These are phyloP conservation scores for Lutjanus campechanus DNA, from an alignment of 2,797 vertebrate species.

Conservation along the genomic window DNA sequence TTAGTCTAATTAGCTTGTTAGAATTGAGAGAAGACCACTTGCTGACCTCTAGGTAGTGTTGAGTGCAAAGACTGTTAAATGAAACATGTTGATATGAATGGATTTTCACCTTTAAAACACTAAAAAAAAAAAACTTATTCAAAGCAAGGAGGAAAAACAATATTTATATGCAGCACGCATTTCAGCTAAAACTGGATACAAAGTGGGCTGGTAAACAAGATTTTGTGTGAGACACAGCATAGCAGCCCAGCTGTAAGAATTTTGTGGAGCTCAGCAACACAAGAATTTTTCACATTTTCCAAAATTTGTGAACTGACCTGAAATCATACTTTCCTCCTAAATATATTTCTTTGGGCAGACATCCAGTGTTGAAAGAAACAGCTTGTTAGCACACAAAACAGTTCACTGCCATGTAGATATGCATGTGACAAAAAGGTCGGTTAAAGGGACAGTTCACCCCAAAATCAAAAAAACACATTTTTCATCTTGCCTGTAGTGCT, in stretches of 20 bases:
- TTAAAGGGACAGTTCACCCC: too few species aligned
- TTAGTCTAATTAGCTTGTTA: conserved; percentile 31
- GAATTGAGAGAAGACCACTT: neutral
- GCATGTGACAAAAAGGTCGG: too few species aligned
- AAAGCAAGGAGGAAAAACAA: conserved; percentile 22
- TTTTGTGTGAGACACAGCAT: neutral
- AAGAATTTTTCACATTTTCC: neutral
- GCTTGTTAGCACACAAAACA: neutral
- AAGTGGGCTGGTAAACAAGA: conserved; percentile 14
- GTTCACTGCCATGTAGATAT: too few species aligned
- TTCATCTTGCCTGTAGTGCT: too few species aligned
- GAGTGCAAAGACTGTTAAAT: conserved; percentile 16
- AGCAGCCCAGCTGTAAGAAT: neutral
- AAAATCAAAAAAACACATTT: too few species aligned
- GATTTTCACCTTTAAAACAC: conserved; percentile 19
- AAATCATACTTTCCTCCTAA: neutral
- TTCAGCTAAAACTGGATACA: conserved; percentile 6
- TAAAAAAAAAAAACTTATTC: conserved; percentile 21
- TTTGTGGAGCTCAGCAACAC: conserved; percentile 3
- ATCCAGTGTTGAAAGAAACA: neutral
- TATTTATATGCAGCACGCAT: conserved; percentile 12
- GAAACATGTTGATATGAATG: conserved; percentile 21
- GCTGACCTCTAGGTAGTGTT: conserved; percentile 3
- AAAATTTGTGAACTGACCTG: neutral
- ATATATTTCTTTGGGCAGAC: conserved; percentile 5